Percentiles rank a stretch among this genome's conserved stretches.
Evolutionary conservation across 2,113 vertebrate species (phyloP).

Genomic region (Elephantulus edwardii): DNA sequence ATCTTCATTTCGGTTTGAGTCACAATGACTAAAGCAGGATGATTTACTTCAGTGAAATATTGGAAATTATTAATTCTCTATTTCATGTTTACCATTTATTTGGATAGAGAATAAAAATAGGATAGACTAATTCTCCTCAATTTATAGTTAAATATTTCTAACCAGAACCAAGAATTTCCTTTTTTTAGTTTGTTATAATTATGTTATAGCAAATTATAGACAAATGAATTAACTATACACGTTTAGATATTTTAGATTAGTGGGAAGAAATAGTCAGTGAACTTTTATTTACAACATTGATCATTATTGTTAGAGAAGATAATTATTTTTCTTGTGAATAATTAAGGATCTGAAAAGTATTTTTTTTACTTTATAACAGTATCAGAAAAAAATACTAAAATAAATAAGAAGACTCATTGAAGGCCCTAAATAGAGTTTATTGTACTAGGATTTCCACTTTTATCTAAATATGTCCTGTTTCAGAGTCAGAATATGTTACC

Average conservation of each 20-base stretch:
- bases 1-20: background rate
- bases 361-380: background rate
- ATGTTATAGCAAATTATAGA: background rate
- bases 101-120: constrained; percentile 24
- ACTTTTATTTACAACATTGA: background rate
- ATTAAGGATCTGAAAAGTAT: constrained; percentile 25
- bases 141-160: background rate
- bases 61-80: background rate
- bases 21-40: background rate
- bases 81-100: background rate
- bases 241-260: constrained; percentile 10
- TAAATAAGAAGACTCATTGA: background rate
- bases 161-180: constrained; percentile 21
- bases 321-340: constrained; percentile 45
- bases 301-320: background rate
- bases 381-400: constrained; percentile 22
- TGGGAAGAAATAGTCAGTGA: background rate
- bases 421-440: background rate
- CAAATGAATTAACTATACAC: constrained; percentile 11
- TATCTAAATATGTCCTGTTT: background rate
- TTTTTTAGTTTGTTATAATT: constrained; percentile 33
- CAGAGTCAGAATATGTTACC: background rate
- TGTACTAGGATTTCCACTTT: no score
- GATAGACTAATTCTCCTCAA: background rate
- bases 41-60: background rate